Evolutionary conservation across 2,888 invertebrate species (phyloP).

Genomic region (Phyllotreta striolata): DNA sequence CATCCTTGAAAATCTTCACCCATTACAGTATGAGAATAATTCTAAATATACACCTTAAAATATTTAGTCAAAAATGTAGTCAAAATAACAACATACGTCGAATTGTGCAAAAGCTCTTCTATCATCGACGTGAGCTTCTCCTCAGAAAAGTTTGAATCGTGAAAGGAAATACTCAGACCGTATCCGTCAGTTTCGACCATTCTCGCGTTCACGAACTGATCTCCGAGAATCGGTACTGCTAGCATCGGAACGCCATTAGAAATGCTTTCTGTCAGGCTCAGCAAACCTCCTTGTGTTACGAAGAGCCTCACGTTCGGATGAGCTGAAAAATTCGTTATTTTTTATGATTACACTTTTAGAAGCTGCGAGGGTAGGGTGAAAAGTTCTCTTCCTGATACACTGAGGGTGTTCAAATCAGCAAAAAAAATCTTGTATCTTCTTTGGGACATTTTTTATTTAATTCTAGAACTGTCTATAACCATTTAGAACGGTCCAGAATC

Average conservation of each 20-base stretch:
- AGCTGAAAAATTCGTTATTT: conserved; percentile 30
- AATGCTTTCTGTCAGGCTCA: conserved; percentile 43
- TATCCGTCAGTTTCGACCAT: not conserved
- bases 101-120: conserved; percentile 15
- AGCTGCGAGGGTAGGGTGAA: no score
- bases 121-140: conserved; percentile 14
- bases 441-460: no score
- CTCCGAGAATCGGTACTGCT: conserved; percentile 43
- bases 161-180: conserved; percentile 4
- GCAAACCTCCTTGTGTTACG: conserved; percentile 45
- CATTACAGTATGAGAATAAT: no score
- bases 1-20: no score
- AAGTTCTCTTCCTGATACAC: no score
- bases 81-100: conserved; percentile 26
- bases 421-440: no score
- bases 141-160: conserved; percentile 13
- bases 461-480: no score
- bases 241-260: conserved; percentile 43
- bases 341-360: no score
- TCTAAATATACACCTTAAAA: no score
- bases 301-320: conserved; percentile 45
- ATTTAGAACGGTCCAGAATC: no score
- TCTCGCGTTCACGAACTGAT: conserved; percentile 41
- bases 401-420: no score
- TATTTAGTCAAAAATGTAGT: no score